Evolutionary conservation across 2,797 vertebrate species (phyloP), one percentile per base, ranked within the genome.

Genomic region (Synanceia verrucosa): DNA sequence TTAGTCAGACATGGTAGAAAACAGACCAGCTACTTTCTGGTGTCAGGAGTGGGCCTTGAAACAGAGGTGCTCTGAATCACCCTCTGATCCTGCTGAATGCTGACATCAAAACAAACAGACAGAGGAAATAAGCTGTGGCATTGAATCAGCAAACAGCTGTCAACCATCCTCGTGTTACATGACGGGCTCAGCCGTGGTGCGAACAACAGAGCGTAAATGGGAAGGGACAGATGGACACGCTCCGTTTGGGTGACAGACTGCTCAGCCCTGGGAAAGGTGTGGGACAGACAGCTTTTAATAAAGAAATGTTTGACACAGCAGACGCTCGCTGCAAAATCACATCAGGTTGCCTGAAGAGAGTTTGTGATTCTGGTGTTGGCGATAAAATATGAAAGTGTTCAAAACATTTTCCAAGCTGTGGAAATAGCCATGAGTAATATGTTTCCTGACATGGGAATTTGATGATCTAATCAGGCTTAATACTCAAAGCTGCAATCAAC

Each of bases 91-190:
- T 4, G 3, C 69, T 72, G 79, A 90, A 84, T 26, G 82, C 81
- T 84, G 86, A 89, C 89, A 87, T 89, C 90, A 82, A 86, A 92
- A 92, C 91, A 91, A 91, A 89, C 84, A 86, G 88, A 87, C 87
- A 78, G 87, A 87, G 88, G 89, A 93, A 93, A 92, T 88, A 91
- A 90, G 86, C 87, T 73, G 60, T 85, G 88, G 86, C 86, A 76
- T 65, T 48, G 84, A 86, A 87, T 91, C 89, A 86, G 83, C 86
- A 88, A 91, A 87, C 87, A 90, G 86, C 90, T 92, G 91, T 93
- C 92, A 92, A 77, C 83, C 73, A 70, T 88, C 83, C 66, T 76
- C 21, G 66, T 58, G 68, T 73, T 82, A 76, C 87, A 73, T 73
- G 86, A 89, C 59, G 78, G 82, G 74, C 76, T 71, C 57, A 50